A percentile compares a stretch with the other conserved stretches of the same genome.
phyloP scores from a whole-genome alignment of 2,113 vertebrate species.

The Ascaphus truei region DNA sequence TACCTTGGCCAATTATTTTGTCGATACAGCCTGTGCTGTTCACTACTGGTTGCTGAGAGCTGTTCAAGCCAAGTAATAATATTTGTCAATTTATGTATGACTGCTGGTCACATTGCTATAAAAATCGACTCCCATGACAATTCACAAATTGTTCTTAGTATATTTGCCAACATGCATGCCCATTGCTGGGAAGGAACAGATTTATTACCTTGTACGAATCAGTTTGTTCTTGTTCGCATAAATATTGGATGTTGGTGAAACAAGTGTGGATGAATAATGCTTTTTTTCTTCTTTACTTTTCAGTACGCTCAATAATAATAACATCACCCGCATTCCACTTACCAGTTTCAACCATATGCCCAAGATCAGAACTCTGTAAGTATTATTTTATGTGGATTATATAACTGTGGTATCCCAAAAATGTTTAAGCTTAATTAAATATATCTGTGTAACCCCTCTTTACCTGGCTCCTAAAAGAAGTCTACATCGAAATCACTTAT shows the following conservation, averaged over 20 bases:
- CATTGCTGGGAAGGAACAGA: background rate
- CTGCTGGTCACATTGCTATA: constrained; percentile 5
- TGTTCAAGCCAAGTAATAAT: background rate
- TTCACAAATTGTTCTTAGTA: background rate
- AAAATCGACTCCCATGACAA: background rate
- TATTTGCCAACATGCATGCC: background rate
- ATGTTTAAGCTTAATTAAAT: too few relatives aligned
- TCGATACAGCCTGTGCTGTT: background rate
- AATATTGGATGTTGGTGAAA: background rate
- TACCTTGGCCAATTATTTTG: background rate
- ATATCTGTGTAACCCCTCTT: too few relatives aligned
- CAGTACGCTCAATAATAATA: constrained; percentile 99
- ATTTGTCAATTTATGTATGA: background rate
- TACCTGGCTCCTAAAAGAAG: too few relatives aligned
- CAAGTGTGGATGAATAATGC: constrained; percentile 9
- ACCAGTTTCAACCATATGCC: constrained; percentile 99
- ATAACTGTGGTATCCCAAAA: too few relatives aligned
- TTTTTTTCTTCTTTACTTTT: constrained; percentile 32
- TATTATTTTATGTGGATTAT: constrained; percentile 47
- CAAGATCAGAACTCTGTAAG: constrained; percentile 96
- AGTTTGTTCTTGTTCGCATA: constrained; percentile 20
- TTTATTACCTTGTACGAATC: background rate
- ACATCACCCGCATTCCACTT: constrained; percentile 94
- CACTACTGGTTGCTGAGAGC: background rate
- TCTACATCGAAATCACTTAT: too few relatives aligned